Evolutionary conservation across 2,113 vertebrate genomes (phyloP), one percentile per base, ranked within the genome.

Genomic region (Hemibagrus wyckioides): DNA sequence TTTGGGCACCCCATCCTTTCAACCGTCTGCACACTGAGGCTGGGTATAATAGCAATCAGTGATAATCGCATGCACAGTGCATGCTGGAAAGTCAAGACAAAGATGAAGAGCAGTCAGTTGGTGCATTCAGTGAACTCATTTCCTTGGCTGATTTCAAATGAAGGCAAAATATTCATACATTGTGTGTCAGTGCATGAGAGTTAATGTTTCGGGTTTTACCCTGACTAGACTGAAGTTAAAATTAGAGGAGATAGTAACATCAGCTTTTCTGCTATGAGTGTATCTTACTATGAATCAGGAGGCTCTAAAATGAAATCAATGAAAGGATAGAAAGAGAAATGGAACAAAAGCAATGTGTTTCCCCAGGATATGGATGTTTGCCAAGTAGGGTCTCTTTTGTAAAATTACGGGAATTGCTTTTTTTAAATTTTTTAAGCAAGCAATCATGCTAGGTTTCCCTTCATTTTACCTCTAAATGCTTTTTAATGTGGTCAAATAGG

Each of bases 401-500:
- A 6, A 69, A 28, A 84, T 30, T 41, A 84, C 36, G 50, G 71
- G 41, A 57, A 82, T 85, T 85, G 54, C 44, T 63, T 73, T 75
- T 79, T 86, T 73, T 63, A 30, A 0, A 21, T 71, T 41, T 41
- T 50, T 75, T 65, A 25, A 28, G 39, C 17, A 23, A n/a, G 67
- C 50, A 57, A 77, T 86, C 69, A 67, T 44, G 69, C 48, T 50
- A 36, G 75, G 86, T 65, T 87, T 48, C 71, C 4, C 6, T 50
- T 52, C 6, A 67, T 57, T 54, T 86, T 79, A 65, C 48, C n/a
- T 10, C 8, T 75, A 80, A 87, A 85, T 87, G 85, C 63, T 81
- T 87, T 89, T 48, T 87, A 76, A 80, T 89, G 81, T 54, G 41
- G 73, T 80, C 75, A 59, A 44, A 28, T 82, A 84, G 30, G 1